Evolutionary conservation across 2,113 vertebrate species (phyloP).

Genomic region (Tupaia chinensis): DNA sequence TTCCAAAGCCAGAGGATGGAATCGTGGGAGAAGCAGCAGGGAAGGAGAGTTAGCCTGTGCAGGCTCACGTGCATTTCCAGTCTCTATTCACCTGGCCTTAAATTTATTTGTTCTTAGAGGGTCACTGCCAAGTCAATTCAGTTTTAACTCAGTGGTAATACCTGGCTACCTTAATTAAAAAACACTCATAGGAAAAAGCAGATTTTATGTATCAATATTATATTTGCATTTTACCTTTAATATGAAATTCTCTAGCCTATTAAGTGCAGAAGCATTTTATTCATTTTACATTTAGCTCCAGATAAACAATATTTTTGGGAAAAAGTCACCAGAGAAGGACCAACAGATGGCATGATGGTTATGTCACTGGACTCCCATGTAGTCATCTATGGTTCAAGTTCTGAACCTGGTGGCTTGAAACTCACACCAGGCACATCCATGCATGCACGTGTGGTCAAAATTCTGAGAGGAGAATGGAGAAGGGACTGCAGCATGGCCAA

Average conservation of each 20-base stretch:
- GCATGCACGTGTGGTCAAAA: too few relatives aligned
- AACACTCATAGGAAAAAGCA: background rate
- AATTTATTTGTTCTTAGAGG: background rate
- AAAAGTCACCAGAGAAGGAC: background rate
- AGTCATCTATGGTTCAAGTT: too few relatives aligned
- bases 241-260: background rate
- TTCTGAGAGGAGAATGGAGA: too few relatives aligned
- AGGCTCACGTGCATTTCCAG: background rate
- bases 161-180: background rate
- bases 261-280: background rate
- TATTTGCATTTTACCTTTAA: background rate
- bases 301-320: slow-evolving; percentile 9
- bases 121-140: background rate
- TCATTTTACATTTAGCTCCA: background rate
- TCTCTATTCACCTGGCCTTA: background rate
- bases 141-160: background rate
- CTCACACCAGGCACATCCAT: too few relatives aligned
- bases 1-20: background rate
- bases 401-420: too few relatives aligned
- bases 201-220: background rate
- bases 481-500: too few relatives aligned
- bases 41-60: too few relatives aligned
- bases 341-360: too few relatives aligned
- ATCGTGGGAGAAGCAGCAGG: background rate
- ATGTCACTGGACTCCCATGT: too few relatives aligned